These are phyloP conservation scores for Theristicus caerulescens DNA, from an alignment of 2,113 vertebrate genomes.

Conservation along the genomic window DNA sequence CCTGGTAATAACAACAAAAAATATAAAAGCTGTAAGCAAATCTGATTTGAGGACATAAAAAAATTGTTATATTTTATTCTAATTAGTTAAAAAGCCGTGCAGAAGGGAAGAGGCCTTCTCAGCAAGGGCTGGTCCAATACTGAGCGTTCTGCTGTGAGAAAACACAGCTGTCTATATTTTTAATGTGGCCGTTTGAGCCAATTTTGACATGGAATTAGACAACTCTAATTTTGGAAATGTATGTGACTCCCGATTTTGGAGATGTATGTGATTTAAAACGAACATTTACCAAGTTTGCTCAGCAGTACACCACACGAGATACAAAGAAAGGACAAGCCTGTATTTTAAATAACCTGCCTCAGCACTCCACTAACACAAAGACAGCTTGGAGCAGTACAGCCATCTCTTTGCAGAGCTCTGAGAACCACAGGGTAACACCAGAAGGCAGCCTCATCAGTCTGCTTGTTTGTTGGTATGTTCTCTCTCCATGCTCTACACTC, in stretches of 20 bases:
- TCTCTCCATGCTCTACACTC: not conserved
- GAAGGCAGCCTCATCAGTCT: not conserved
- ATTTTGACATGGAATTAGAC: not conserved
- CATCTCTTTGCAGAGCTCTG: not conserved
- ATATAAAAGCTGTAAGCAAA: not conserved
- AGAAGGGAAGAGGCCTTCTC: not conserved
- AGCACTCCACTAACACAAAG: not conserved
- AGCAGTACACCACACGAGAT: not conserved
- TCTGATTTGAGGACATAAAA: not conserved
- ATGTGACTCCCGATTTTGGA: not conserved
- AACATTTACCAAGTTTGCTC: not conserved
- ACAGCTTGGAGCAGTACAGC: rapidly evolving
- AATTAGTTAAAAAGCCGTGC: not conserved
- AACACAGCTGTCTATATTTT: not conserved
- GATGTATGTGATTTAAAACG: not conserved
- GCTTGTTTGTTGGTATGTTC: not conserved
- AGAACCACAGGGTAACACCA: not conserved
- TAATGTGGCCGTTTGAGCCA: not conserved
- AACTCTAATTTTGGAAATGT: not conserved
- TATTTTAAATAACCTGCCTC: not conserved
- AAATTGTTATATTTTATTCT: not conserved
- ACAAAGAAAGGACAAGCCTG: not conserved
- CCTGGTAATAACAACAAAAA: not conserved
- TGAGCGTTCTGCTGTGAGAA: not conserved
- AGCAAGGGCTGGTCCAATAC: not conserved